These are phyloP conservation scores for Felis catus DNA, from an alignment of 2,113 vertebrate genomes.

Conservation along the genomic window DNA sequence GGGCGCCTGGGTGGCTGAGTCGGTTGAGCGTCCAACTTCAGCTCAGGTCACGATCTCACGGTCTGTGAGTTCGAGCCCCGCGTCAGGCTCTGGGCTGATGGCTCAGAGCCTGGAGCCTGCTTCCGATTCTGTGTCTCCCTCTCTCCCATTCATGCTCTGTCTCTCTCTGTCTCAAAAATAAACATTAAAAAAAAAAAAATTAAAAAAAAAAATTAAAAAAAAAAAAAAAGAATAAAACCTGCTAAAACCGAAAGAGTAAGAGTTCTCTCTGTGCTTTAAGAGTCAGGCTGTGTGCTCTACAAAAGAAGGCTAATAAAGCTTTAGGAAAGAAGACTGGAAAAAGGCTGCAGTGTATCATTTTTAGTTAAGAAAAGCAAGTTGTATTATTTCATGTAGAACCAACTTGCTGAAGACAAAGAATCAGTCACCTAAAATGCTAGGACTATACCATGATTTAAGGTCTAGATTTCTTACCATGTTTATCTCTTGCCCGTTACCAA, in stretches of 20 bases:
- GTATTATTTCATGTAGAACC: neutral
- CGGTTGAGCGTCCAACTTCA: no score
- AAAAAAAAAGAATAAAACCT: neutral
- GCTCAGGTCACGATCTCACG: no score
- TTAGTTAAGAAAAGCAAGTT: neutral
- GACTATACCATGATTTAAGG: neutral
- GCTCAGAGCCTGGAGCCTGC: no score
- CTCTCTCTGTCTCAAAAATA: no score
- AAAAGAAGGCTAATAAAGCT: neutral
- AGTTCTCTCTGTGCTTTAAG: neutral
- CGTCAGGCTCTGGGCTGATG: no score
- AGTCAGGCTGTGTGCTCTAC: neutral
- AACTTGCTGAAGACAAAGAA: neutral
- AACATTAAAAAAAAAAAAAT: no score
- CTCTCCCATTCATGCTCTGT: no score
- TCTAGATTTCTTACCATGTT: neutral
- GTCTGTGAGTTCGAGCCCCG: no score
- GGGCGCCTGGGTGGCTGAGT: no score
- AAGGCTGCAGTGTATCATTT: neutral
- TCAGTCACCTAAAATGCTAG: neutral
- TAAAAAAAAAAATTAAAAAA: no score
- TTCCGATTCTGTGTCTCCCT: no score
- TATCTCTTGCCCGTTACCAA: slow-evolving; percentile 78
- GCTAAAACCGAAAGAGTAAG: neutral
- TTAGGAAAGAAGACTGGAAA: accelerated